phyloP scores from a whole-genome alignment of 2,797 vertebrate genomes.

The Dicrostonyx torquatus region DNA sequence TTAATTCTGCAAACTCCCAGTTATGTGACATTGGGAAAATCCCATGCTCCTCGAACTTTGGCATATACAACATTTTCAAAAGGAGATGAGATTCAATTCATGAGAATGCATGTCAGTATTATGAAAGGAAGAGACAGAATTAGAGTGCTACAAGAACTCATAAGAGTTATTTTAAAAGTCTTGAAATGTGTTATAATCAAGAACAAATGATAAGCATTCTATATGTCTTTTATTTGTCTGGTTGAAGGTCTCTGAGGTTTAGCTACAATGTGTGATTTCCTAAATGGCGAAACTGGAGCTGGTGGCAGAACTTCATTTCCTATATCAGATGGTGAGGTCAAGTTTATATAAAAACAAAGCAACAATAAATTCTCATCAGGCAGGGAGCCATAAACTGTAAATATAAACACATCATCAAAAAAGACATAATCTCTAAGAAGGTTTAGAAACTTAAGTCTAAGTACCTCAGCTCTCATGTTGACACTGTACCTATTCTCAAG shows the following conservation, averaged over 20 bases:
- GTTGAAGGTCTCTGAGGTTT: not conserved
- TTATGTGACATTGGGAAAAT: not conserved
- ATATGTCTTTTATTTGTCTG: not conserved
- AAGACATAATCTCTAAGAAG: slow-evolving; percentile 19
- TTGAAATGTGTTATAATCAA: not conserved
- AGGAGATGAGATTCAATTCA: not conserved
- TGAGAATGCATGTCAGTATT: not conserved
- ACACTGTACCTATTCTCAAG: not conserved
- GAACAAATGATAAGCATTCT: not conserved
- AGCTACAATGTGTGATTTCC: not conserved
- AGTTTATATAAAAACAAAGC: not conserved
- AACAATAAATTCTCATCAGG: not conserved
- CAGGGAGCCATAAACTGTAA: not conserved
- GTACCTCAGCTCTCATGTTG: not conserved
- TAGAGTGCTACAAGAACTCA: not conserved
- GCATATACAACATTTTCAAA: not conserved
- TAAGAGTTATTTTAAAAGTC: not conserved
- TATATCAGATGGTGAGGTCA: not conserved
- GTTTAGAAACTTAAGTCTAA: not conserved
- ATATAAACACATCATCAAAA: not conserved
- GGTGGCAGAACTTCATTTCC: slow-evolving; percentile 22
- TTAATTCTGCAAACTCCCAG: not conserved
- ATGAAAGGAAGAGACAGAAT: not conserved
- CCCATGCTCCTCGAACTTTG: not conserved
- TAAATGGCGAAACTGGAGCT: not conserved